Conservation (phyloP, 2,888 invertebrate genomes). For the Tiphia femorata region DNA sequence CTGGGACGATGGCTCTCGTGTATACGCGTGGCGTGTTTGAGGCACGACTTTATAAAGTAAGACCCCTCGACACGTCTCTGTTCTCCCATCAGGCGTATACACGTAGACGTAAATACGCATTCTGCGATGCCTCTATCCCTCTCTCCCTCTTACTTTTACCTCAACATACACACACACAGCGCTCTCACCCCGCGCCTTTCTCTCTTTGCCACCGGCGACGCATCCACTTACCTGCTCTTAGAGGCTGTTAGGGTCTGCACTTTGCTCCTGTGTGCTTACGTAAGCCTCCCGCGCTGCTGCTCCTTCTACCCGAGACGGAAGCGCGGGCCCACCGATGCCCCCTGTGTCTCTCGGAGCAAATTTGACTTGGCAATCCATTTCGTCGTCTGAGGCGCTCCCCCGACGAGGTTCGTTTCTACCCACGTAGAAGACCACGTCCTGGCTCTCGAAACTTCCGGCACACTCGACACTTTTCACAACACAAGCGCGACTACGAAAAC, state of each 20-base stretch:
- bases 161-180: constrained; percentile 12
- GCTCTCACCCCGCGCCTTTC: constrained; percentile 11
- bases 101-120: neutral
- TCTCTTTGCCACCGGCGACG: constrained; percentile 23
- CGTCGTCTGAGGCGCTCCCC: too few relatives aligned
- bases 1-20: too few relatives aligned
- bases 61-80: constrained; percentile 10
- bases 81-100: neutral
- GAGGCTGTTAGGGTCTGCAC: constrained; percentile 30
- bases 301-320: constrained; percentile 22
- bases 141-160: constrained; percentile 6
- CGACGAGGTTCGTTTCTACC: too few relatives aligned
- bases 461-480: too few relatives aligned
- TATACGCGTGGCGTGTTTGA: too few relatives aligned
- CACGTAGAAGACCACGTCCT: too few relatives aligned
- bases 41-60: constrained; percentile 35
- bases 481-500: too few relatives aligned
- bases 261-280: constrained; percentile 24
- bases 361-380: constrained; percentile 29
- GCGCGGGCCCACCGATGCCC: constrained; percentile 15
- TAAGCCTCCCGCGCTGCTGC: constrained; percentile 26
- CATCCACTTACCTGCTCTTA: constrained; percentile 37
- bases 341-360: constrained; percentile 21
- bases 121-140: constrained; percentile 1
- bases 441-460: too few relatives aligned